Percentiles rank a stretch among this genome's conserved stretches.
Conservation (phyloP, 2,113 vertebrate species). For the Mixornis gularis region DNA sequence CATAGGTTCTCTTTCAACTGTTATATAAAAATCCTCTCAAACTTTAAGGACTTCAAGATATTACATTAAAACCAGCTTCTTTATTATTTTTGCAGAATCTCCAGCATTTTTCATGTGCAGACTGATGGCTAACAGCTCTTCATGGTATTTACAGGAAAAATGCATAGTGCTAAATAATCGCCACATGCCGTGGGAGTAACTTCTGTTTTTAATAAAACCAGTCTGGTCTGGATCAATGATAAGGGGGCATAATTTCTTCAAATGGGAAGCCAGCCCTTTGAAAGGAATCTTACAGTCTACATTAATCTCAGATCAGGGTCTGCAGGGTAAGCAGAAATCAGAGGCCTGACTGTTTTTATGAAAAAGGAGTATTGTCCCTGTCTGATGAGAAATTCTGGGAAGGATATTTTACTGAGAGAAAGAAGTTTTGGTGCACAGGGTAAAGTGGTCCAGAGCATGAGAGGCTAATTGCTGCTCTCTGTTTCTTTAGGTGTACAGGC, state of each 20-base stretch:
- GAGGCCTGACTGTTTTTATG: background rate
- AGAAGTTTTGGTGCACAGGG: background rate
- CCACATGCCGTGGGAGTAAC: constrained; percentile 53
- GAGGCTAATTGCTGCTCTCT: background rate
- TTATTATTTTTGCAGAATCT: background rate
- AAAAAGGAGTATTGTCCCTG: background rate
- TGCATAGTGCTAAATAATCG: constrained; percentile 58
- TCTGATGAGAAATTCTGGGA: background rate
- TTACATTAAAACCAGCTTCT: background rate
- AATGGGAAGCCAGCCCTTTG: constrained; percentile 67
- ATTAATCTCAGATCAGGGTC: constrained; percentile 40
- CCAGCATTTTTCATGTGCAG: constrained; percentile 33
- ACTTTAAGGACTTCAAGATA: constrained; percentile 3
- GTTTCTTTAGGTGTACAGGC: background rate
- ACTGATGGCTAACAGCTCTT: constrained; percentile 47
- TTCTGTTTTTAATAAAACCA: constrained; percentile 74
- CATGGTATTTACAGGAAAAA: constrained; percentile 58
- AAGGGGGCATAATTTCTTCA: constrained; percentile 68
- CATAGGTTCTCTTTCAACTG: constrained; percentile 2
- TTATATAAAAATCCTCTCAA: background rate
- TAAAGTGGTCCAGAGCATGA: background rate
- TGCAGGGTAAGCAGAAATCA: constrained; percentile 52
- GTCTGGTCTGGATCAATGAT: constrained; percentile 73
- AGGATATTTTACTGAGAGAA: background rate
- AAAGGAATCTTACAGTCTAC: constrained; percentile 49